phyloP scores from a whole-genome alignment of 2,888 invertebrate species.

The Lithodes maja region DNA sequence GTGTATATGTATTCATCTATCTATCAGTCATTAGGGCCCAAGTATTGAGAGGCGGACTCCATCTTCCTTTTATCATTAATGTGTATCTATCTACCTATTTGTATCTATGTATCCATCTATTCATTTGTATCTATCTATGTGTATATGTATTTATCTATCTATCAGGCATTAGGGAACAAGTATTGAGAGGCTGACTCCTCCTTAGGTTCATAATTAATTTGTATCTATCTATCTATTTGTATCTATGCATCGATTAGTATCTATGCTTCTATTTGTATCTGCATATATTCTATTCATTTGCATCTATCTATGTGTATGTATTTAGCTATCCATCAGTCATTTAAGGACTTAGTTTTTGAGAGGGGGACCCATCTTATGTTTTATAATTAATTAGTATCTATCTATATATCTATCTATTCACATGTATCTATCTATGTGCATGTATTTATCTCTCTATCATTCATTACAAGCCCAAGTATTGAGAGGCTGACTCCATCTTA shows the following conservation, averaged over 20 bases:
- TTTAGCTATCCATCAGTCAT: background rate
- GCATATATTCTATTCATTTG: background rate
- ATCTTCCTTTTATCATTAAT: background rate
- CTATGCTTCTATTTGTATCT: background rate
- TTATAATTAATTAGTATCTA: no score
- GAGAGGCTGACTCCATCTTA: no score
- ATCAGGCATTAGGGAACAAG: background rate
- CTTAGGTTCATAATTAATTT: background rate
- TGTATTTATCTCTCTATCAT: no score
- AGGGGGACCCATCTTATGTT: no score
- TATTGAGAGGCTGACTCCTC: background rate
- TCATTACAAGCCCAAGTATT: no score
- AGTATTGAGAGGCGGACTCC: background rate
- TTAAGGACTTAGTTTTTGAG: no score
- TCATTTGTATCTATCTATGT: background rate
- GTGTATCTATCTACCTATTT: background rate
- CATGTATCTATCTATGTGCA: no score
- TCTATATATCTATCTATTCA: no score
- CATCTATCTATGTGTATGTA: background rate
- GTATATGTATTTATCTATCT: background rate
- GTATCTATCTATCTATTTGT: background rate
- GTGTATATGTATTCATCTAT: background rate
- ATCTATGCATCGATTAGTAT: background rate
- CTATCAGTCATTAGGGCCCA: background rate
- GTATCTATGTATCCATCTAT: background rate